A percentile compares a stretch with the other conserved stretches of the same genome.
These are phyloP conservation scores for Lophius piscatorius DNA, from an alignment of 2,113 vertebrate species.

Conservation along the genomic window DNA sequence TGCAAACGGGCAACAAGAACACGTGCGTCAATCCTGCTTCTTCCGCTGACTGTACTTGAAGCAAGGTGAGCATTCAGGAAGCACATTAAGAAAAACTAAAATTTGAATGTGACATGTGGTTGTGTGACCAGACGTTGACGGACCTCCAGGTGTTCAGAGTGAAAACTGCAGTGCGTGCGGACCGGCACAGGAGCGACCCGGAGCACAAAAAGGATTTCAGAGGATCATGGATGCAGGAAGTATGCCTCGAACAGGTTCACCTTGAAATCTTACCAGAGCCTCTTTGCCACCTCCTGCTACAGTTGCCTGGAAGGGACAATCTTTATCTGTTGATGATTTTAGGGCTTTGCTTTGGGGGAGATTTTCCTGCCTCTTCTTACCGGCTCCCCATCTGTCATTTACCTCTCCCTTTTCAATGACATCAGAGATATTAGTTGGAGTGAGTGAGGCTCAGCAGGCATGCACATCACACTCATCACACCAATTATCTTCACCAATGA, in stretches of 20 bases:
- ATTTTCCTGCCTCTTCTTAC: constrained; percentile 76
- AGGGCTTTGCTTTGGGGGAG: constrained; percentile 77
- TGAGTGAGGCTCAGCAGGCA: constrained; percentile 36
- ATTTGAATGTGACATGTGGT: too few relatives aligned
- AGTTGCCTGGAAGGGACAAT: constrained; percentile 76
- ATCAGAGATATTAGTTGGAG: constrained; percentile 65
- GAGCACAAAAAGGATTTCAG: constrained; percentile 39
- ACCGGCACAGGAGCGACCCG: not conserved
- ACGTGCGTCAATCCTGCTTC: too few relatives aligned
- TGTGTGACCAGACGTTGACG: not conserved
- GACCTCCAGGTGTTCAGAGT: not conserved
- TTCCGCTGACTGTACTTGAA: too few relatives aligned
- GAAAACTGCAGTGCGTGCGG: not conserved
- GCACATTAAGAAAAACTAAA: too few relatives aligned
- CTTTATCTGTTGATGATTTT: constrained; percentile 77
- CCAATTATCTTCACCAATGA: constrained; percentile 10
- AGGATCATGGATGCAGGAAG: constrained; percentile 39
- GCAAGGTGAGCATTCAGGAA: not conserved
- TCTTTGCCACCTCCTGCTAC: constrained; percentile 76
- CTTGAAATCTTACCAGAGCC: constrained; percentile 75
- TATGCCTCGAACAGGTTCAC: constrained; percentile 37
- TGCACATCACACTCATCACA: constrained; percentile 41
- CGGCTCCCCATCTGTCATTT: constrained; percentile 74
- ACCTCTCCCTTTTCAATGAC: constrained; percentile 80
- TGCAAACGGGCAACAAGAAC: too few relatives aligned